Evolutionary conservation across 2,888 invertebrate genomes (phyloP).

Genomic region (Perdita meconis): DNA sequence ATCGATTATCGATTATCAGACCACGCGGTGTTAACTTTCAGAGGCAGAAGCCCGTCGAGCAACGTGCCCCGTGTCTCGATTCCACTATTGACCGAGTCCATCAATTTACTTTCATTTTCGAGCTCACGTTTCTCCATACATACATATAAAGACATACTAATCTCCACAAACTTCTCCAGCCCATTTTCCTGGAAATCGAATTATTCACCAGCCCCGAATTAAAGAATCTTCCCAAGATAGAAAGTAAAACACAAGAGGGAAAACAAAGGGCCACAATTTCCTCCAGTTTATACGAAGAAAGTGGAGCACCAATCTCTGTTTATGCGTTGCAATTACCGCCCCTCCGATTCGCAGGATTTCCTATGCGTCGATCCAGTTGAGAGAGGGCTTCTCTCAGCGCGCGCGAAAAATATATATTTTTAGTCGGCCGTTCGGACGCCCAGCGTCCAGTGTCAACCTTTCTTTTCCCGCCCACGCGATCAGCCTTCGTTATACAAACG

Average conservation of each 20-base stretch:
- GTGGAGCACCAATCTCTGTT: not conserved
- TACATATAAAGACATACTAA: too few relatives aligned
- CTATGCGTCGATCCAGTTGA: not conserved
- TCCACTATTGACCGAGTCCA: conserved; percentile 30
- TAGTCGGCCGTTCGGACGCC: conserved; percentile 33
- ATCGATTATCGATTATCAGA: conserved; percentile 60
- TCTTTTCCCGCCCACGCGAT: conserved; percentile 13
- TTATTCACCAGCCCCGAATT: too few relatives aligned
- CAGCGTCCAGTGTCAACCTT: conserved; percentile 28
- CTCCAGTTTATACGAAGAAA: not conserved
- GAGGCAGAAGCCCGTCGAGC: conserved; percentile 38
- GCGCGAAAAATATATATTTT: conserved; percentile 39
- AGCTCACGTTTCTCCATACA: not conserved
- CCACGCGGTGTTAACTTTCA: conserved; percentile 50
- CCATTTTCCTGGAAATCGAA: too few relatives aligned
- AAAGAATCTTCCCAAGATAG: too few relatives aligned
- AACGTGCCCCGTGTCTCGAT: conserved; percentile 26
- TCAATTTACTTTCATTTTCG: conserved; percentile 49
- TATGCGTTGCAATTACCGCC: too few relatives aligned
- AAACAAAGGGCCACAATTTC: not conserved
- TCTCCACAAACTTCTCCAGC: too few relatives aligned
- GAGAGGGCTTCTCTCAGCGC: conserved; percentile 18
- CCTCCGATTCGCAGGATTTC: too few relatives aligned
- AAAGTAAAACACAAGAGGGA: not conserved
- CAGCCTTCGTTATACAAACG: conserved; percentile 43